Conservation (phyloP, 2,888 invertebrate species). For the Mesorhabditis belari region DNA sequence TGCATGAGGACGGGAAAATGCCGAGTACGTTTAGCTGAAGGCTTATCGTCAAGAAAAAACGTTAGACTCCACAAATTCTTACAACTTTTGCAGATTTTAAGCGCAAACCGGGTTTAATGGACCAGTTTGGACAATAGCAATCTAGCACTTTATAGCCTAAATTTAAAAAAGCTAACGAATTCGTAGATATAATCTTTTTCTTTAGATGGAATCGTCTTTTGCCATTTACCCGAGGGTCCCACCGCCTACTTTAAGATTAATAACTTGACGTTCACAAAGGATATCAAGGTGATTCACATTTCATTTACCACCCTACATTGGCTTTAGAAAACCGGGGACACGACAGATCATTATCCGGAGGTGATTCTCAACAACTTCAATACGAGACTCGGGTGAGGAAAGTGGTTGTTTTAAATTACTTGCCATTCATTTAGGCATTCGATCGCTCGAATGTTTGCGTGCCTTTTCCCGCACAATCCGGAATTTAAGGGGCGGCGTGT, state of each 20-base stretch:
- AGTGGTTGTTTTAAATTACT: too few relatives aligned
- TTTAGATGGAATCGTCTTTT: slow-evolving; percentile 77
- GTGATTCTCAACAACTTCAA: slow-evolving; percentile 90
- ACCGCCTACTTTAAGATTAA: slow-evolving; percentile 91
- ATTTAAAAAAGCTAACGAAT: too few relatives aligned
- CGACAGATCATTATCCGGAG: slow-evolving; percentile 83
- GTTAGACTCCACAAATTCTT: too few relatives aligned
- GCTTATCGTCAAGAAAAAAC: too few relatives aligned
- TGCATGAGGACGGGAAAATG: slow-evolving; percentile 85
- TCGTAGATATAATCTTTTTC: background rate
- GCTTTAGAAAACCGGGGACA: slow-evolving; percentile 61
- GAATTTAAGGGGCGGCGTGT: slow-evolving; percentile 85
- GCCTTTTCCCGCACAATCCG: slow-evolving; percentile 89
- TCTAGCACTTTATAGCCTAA: too few relatives aligned
- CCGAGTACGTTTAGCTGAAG: slow-evolving; percentile 64
- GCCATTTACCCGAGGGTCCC: slow-evolving; percentile 91
- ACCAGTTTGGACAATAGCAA: too few relatives aligned
- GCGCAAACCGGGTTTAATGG: background rate
- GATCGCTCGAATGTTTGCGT: slow-evolving; percentile 66
- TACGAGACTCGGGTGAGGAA: slow-evolving; percentile 82
- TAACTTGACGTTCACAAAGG: slow-evolving; percentile 81
- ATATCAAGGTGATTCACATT: slow-evolving; percentile 63
- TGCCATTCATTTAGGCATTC: slow-evolving; percentile 8
- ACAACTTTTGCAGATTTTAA: too few relatives aligned
- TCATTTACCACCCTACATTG: background rate